Base-by-base conservation (phyloP, 2,113 vertebrate genomes). In the Hemichromis elongatus region DNA sequence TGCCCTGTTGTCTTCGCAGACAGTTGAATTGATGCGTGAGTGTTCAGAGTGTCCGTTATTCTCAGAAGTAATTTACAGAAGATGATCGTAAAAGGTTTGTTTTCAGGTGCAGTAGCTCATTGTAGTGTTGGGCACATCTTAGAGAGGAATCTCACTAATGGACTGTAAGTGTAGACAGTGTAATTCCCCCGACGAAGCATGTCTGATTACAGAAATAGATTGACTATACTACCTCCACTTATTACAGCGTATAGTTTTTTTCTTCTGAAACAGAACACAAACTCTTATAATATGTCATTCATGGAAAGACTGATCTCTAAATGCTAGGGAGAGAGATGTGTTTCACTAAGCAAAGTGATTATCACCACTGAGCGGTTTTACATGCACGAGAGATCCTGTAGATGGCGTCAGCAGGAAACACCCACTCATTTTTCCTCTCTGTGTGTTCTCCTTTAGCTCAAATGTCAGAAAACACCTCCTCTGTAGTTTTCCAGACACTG, bases 61-160 rank as follows among this genome's bases (percentile, higher is more conserved):
- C 68, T 50, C 16, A 75, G 42, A 75, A 30, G 68, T 50, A 26
- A 75, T 75, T 82, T n/a, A 18, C 9, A 37, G 24, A 30, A 21
- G 26, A 30, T 40, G 19, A n/a, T 42, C 26, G 21, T 57, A 33
- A 85, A 85, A 77, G 54, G 21, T 47, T 14, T 55, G 50, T 85
- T 55, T 68, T 18, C n/a, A 87, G 75, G 79, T 37, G 59, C 59
- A 66, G 33, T 81, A 84, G 75, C 79, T 81, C 61, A 45, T 19
- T 47, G 18, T 33, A 77, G 42, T 42, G 14, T 70, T 8, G 2
- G 9, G 37, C 12, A 4, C 28, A 35, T 81, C 18, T 83, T 77
- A 21, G 79, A 85, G 40, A 56, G 57, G 47, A 89, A 84, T 79
- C 12, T 80, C 57, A 30, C 70, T 90, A 85, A 88, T 90, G 86